These are phyloP conservation scores for Archivesica marissinica DNA, from an alignment of 1,140 invertebrate species.

Conservation along the genomic window DNA sequence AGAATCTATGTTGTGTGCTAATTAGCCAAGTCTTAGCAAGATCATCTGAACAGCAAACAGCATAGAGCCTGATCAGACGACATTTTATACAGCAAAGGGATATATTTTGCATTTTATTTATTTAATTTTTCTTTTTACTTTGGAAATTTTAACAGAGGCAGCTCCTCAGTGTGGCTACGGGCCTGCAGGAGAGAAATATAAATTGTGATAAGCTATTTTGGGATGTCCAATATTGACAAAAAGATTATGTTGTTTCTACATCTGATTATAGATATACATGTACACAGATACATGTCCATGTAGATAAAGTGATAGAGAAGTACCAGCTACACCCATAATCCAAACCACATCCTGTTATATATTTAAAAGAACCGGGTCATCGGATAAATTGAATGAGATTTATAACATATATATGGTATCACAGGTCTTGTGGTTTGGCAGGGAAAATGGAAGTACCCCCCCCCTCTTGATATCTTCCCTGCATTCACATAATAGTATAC, in stretches of 20 bases:
- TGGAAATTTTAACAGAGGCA: no score
- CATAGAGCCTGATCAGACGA: no score
- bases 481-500: slow-evolving; percentile 1
- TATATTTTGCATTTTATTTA: no score
- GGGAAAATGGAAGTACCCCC: not conserved
- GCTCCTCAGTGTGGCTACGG: no score
- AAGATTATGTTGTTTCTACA: not conserved
- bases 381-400: not conserved
- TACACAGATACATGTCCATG: no score
- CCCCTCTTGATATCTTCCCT: not conserved
- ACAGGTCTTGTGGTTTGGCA: slow-evolving; percentile 17
- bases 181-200: no score
- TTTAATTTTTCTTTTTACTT: no score
- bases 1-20: no score
- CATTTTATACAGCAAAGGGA: no score
- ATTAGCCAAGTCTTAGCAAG: no score
- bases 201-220: not conserved
- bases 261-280: no score
- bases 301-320: not conserved
- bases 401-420: slow-evolving; percentile 4
- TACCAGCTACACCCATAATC: not conserved
- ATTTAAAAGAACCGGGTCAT: slow-evolving; percentile 24
- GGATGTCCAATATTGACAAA: slow-evolving; percentile 15
- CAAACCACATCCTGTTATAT: slow-evolving; percentile 14
- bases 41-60: no score